A percentile compares a stretch with the other conserved stretches of the same genome.
These are phyloP conservation scores for Drosophila murphyi DNA, from an alignment of 1,140 invertebrate species.

Conservation along the genomic window DNA sequence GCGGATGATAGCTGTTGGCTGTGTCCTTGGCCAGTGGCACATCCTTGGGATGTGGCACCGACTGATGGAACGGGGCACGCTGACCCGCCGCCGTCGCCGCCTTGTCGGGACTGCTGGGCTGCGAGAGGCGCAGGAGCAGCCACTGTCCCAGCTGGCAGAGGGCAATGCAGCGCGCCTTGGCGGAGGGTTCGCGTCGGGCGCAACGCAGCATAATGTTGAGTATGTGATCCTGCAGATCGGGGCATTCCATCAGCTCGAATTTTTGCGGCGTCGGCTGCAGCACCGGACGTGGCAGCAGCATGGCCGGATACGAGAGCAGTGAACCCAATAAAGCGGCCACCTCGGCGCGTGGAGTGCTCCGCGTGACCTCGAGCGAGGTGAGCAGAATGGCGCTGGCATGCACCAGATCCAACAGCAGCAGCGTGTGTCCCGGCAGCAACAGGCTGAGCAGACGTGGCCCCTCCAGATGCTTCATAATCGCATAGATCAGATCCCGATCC, in stretches of 20 bases:
- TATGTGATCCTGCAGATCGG: slow-evolving; percentile 91
- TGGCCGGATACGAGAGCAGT: slow-evolving; percentile 92
- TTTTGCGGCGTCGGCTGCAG: slow-evolving; percentile 91
- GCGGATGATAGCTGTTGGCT: slow-evolving; percentile 86
- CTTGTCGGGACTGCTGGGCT: slow-evolving; percentile 75
- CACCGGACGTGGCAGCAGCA: slow-evolving; percentile 91
- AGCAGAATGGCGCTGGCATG: slow-evolving; percentile 95
- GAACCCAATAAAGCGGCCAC: slow-evolving; percentile 96
- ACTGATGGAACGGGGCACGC: slow-evolving; percentile 64
- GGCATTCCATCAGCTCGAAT: slow-evolving; percentile 84
- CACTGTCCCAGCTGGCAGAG: slow-evolving; percentile 95
- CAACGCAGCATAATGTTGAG: slow-evolving; percentile 93
- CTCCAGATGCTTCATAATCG: slow-evolving; percentile 87
- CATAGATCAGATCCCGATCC: slow-evolving; percentile 87
- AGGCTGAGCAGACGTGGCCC: slow-evolving; percentile 94
- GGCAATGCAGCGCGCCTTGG: slow-evolving; percentile 94
- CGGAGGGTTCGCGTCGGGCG: slow-evolving; percentile 94
- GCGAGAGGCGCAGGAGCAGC: slow-evolving; percentile 90
- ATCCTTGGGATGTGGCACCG: slow-evolving; percentile 74
- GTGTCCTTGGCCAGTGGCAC: slow-evolving; percentile 56
- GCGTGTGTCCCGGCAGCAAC: slow-evolving; percentile 93
- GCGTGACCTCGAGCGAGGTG: slow-evolving; percentile 90
- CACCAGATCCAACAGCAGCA: slow-evolving; percentile 95
- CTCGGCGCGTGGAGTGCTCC: slow-evolving; percentile 93
- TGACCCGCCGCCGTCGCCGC: neutral